A percentile compares a stretch with the other conserved stretches of the same genome.
Conservation (phyloP, 1,140 invertebrate species). For the Drosophila sechellia region DNA sequence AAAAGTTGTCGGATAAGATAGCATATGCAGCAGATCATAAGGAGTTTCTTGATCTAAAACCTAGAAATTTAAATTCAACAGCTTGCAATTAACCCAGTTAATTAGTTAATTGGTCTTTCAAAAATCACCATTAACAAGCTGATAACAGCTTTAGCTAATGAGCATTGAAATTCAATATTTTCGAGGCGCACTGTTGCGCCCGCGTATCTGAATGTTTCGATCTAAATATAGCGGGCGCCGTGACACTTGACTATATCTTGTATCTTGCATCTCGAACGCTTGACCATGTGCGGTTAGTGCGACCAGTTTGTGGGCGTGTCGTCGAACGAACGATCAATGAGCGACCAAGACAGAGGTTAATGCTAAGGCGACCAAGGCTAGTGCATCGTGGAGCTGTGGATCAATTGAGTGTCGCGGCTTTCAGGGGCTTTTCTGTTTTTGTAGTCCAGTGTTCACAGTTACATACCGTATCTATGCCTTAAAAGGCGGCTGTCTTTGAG, state of each 20-base stretch:
- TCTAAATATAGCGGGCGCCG: constrained; percentile 68
- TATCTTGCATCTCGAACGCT: constrained; percentile 38
- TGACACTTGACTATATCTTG: constrained; percentile 32
- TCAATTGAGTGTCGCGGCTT: constrained; percentile 1
- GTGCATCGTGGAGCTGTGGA: constrained; percentile 32
- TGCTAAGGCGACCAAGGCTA: constrained; percentile 29
- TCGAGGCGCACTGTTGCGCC: constrained; percentile 39
- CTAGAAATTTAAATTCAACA: constrained; percentile 5
- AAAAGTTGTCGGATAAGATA: background rate
- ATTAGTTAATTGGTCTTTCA: constrained; percentile 9
- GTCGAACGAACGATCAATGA: constrained; percentile 28
- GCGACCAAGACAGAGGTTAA: constrained; percentile 47
- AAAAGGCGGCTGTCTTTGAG: constrained; percentile 60
- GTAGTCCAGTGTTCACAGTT: constrained; percentile 31
- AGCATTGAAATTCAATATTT: constrained; percentile 35
- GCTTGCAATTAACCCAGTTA: constrained; percentile 17
- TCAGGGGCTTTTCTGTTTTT: constrained; percentile 9
- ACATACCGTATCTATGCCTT: constrained; percentile 9
- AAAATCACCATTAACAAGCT: constrained; percentile 30
- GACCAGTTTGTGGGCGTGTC: constrained; percentile 57
- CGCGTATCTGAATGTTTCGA: constrained; percentile 46
- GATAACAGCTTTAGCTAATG: constrained; percentile 27
- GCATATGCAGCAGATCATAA: background rate
- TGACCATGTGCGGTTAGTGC: constrained; percentile 61
- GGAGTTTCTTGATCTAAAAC: background rate